Evolutionary conservation across 2,113 vertebrate species (phyloP), one percentile per base, ranked within the genome.

Genomic region (Sminthopsis crassicaudata): DNA sequence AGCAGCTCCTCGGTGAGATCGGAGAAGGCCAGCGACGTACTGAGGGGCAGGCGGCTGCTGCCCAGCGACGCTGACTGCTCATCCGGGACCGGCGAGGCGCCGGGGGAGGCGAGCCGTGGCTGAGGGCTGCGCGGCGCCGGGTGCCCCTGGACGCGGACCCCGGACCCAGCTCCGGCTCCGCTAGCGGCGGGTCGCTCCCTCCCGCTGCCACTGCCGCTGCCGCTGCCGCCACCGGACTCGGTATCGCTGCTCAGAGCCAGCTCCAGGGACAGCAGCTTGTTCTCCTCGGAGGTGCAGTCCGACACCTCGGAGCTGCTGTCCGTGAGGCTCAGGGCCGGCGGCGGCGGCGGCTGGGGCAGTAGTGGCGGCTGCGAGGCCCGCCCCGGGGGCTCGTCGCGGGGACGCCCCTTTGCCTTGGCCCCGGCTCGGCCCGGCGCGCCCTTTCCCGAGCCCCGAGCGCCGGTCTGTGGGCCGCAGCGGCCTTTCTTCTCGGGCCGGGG

Each of bases 1-100:
- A 99, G 98, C 90, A 99, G 97, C 98, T 99, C 99, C 98, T 99
- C 99, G 30, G 99, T 99, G 96, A 99, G 99, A 98, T 99, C 99
- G 42, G 99, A 99, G 98, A 99, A 99, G 92, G 99, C 99, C 94
- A 99, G 98, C 2, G 99, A 99, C 52, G 99, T 99, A 98, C 99
- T 99, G 96, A 99, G 99, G 0, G 98, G 99, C 96, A 99, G 98
- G 96, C 99, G 99, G 98, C 99, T 99, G 97, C 99, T 99, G 96
- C 97, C 98, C 96, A 96, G 97, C 53, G 99, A 99, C 95, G 99
- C 99, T 95, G 99, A 99, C 52, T 98, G 98, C 96, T 99, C 99
- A 52, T 99, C 99, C 48, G 98, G 98, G 98, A 97, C 99, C 95
- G 96, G 99, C 98, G 94, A 99, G 93, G 98, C 98, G 91, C 96